Conservation (phyloP, 2,113 vertebrate genomes). For the Ardeotis arabs region DNA sequence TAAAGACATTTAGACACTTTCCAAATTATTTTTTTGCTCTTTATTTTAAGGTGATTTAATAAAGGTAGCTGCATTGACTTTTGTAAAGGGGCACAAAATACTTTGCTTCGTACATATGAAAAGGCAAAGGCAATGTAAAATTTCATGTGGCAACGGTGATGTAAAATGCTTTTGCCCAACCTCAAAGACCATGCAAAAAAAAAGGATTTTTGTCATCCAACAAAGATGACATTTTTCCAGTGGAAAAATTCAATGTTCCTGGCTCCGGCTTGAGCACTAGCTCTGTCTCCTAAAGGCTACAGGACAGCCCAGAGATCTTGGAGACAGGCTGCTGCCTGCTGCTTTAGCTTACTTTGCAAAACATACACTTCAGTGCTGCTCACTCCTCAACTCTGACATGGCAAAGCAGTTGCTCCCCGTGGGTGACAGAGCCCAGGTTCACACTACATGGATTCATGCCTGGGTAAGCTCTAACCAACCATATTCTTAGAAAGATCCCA, state of each 20-base stretch:
- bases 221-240: neutral
- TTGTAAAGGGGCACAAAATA: neutral
- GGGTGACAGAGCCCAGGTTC: neutral
- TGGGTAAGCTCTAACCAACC: neutral
- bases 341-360: neutral
- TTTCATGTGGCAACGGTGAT: neutral
- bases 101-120: accelerated
- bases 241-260: neutral
- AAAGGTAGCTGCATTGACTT: neutral
- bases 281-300: neutral
- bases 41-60: neutral
- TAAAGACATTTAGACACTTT: neutral
- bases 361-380: neutral
- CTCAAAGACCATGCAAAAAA: neutral
- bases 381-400: accelerated
- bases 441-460: neutral
- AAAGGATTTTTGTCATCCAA: neutral
- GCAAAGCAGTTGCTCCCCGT: neutral
- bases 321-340: neutral
- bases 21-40: neutral
- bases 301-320: neutral
- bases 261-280: neutral
- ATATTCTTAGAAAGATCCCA: neutral
- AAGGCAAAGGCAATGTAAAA: neutral
- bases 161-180: neutral